Percentiles rank a stretch among this genome's conserved stretches.
Conservation (phyloP, 2,888 invertebrate genomes). For the Lasius fuliginosus region DNA sequence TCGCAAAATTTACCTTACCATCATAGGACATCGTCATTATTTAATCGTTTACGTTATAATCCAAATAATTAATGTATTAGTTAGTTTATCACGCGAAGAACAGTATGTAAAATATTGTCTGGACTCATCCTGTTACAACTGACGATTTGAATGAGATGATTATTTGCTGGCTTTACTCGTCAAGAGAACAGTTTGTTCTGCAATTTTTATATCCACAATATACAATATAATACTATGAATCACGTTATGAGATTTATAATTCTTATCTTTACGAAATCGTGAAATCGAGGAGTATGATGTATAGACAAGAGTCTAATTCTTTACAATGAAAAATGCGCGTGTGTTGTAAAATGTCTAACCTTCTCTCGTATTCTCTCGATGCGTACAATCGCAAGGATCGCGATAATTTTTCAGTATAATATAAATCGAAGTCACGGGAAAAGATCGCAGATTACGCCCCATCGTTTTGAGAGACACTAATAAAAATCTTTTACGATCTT, state of each 20-base stretch:
- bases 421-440: conserved; percentile 55
- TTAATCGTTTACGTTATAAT: conserved; percentile 9
- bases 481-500: conserved; percentile 79
- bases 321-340: not conserved
- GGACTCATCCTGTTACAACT: not conserved
- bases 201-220: not conserved
- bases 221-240: not conserved
- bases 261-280: not conserved
- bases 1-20: not conserved
- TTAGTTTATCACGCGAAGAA: not conserved
- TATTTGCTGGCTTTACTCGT: not conserved
- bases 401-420: conserved; percentile 58
- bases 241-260: not conserved
- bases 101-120: not conserved
- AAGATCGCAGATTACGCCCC: conserved; percentile 75
- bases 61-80: not conserved
- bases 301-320: not conserved
- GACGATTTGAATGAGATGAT: not conserved
- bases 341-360: not conserved
- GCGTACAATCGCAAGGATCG: not conserved
- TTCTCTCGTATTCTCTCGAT: not conserved
- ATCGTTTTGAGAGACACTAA: conserved; percentile 71
- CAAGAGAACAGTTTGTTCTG: not conserved
- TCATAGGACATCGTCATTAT: conserved; percentile 4
- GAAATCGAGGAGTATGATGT: not conserved